Evolutionary conservation across 2,888 invertebrate genomes (phyloP).

Genomic region (Drosophila melanosoma): DNA sequence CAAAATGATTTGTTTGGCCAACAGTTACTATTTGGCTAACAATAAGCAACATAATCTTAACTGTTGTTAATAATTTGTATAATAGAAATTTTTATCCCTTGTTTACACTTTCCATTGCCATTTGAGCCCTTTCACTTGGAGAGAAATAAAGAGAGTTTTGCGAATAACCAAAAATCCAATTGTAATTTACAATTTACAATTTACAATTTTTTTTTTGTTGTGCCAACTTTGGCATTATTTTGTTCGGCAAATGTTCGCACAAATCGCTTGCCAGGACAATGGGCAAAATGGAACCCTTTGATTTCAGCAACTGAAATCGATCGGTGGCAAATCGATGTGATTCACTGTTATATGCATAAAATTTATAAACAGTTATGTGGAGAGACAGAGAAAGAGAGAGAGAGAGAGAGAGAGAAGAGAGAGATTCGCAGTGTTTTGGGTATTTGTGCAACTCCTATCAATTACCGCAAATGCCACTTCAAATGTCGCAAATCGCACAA

Average conservation of each 20-base stretch:
- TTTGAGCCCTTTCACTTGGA: constrained; percentile 39
- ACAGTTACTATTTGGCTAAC: neutral
- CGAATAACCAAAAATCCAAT: neutral
- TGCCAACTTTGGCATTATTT: constrained; percentile 67
- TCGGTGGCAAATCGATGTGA: constrained; percentile 30
- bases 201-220: constrained; percentile 46
- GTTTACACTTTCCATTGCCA: constrained; percentile 20
- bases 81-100: neutral
- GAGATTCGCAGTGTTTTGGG: constrained; percentile 3
- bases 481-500: constrained; percentile 70
- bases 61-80: constrained; percentile 9
- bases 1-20: neutral
- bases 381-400: neutral
- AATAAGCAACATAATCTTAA: neutral
- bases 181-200: no score
- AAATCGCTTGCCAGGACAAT: constrained; percentile 40
- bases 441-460: constrained; percentile 58
- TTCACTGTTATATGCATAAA: constrained; percentile 1
- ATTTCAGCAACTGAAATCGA: constrained; percentile 7
- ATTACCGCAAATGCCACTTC: constrained; percentile 77
- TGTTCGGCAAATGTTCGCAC: constrained; percentile 60
- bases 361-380: neutral
- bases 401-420: neutral
- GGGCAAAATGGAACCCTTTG: constrained; percentile 15
- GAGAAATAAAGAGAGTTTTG: neutral